phyloP scores from a whole-genome alignment of 2,113 vertebrate genomes.

The Hippolais icterina region DNA sequence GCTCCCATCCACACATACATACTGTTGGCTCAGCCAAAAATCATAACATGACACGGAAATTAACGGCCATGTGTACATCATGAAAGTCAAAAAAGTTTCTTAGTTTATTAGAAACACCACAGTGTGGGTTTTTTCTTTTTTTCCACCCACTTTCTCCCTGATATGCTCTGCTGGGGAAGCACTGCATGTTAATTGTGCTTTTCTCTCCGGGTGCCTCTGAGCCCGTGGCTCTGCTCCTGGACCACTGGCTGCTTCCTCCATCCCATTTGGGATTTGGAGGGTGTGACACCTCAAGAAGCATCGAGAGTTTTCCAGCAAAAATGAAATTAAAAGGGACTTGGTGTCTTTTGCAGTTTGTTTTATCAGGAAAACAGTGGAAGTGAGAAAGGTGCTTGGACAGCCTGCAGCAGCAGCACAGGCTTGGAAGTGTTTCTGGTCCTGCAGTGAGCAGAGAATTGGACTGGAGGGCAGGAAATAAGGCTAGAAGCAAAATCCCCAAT shows the following conservation, averaged over 20 bases:
- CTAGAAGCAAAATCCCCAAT: background rate
- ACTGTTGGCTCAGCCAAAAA: conserved; percentile 83
- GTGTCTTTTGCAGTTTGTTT: background rate
- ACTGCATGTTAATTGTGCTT: conserved; percentile 42
- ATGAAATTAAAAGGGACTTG: background rate
- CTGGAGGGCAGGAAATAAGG: background rate
- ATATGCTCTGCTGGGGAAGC: conserved; percentile 5
- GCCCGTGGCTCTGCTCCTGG: background rate
- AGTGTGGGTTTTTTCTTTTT: background rate
- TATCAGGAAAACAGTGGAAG: background rate
- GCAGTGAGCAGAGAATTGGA: background rate
- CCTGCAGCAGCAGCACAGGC: background rate
- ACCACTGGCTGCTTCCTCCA: background rate
- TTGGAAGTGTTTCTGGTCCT: background rate
- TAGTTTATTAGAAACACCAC: conserved; percentile 59
- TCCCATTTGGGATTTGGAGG: background rate
- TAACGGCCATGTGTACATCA: conserved; percentile 77
- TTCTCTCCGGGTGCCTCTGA: background rate
- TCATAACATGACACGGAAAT: conserved; percentile 81
- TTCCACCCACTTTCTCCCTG: background rate
- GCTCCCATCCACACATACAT: conserved; percentile 76
- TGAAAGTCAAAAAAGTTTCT: conserved; percentile 82
- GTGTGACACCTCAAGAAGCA: background rate
- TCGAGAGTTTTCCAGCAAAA: background rate
- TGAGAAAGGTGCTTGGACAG: background rate